A percentile compares a stretch with the other conserved stretches of the same genome.
Conservation (phyloP, 2,113 vertebrate genomes). For the Austrofundulus limnaeus region DNA sequence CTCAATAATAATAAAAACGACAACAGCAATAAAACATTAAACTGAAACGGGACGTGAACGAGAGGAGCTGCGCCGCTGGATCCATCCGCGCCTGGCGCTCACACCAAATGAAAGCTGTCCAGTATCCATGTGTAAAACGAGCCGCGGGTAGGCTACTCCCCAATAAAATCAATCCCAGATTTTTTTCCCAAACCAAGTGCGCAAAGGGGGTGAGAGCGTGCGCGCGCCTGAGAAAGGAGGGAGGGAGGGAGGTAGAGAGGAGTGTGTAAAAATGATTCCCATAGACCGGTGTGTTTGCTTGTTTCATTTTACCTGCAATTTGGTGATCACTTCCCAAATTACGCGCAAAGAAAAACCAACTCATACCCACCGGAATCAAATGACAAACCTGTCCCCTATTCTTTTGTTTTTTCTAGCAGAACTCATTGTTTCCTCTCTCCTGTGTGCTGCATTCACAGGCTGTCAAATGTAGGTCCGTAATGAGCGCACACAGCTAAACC, state of each 20-base stretch:
- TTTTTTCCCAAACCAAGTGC: slow-evolving; percentile 54
- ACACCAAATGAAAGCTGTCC: slow-evolving; percentile 61
- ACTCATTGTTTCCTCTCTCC: slow-evolving; percentile 3
- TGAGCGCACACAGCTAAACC: slow-evolving; percentile 69
- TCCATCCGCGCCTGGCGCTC: slow-evolving; percentile 48
- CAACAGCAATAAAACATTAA: background rate
- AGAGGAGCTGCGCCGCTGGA: slow-evolving; percentile 39
- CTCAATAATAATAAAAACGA: background rate
- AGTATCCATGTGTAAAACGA: slow-evolving; percentile 73
- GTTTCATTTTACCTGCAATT: slow-evolving; percentile 38
- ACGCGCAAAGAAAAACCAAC: slow-evolving; percentile 26
- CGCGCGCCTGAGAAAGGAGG: slow-evolving; percentile 21
- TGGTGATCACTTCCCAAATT: slow-evolving; percentile 21
- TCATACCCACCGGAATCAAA: slow-evolving; percentile 2
- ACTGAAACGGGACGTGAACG: slow-evolving; percentile 3
- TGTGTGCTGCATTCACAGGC: slow-evolving; percentile 51
- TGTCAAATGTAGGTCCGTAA: slow-evolving; percentile 70
- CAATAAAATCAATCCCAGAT: slow-evolving; percentile 79
- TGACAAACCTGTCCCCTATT: slow-evolving; percentile 31
- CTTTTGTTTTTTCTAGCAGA: no score
- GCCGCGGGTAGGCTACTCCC: slow-evolving; percentile 71
- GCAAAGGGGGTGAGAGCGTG: slow-evolving; percentile 18
- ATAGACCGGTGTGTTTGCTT: slow-evolving; percentile 20
- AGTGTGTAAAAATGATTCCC: background rate
- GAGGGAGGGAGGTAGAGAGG: slow-evolving; percentile 23